phyloP scores from a whole-genome alignment of 2,888 invertebrate species.

The Cryptophagus acutangulus region DNA sequence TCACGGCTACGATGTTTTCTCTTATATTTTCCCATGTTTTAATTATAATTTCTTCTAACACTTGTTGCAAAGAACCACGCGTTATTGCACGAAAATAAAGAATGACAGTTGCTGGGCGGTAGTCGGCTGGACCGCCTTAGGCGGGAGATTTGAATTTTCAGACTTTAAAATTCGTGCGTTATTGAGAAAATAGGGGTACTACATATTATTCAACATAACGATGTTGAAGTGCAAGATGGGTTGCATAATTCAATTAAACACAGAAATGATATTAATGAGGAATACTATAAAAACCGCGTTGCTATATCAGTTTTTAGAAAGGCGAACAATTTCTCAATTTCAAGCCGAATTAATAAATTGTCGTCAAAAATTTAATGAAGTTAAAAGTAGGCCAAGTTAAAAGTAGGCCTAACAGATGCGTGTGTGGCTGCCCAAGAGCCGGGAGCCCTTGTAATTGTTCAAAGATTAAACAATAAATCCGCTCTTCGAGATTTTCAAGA shows the following conservation, averaged over 20 bases:
- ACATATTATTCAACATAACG: not conserved
- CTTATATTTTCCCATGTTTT: not conserved
- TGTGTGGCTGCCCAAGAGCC: too few species aligned
- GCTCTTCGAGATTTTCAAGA: too few species aligned
- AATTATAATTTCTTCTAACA: not conserved
- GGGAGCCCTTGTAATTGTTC: too few species aligned
- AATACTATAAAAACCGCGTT: too few species aligned
- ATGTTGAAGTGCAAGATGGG: not conserved
- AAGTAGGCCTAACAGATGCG: too few species aligned
- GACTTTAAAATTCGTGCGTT: not conserved
- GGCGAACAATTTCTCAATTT: too few species aligned
- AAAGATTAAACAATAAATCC: too few species aligned
- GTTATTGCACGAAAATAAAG: not conserved
- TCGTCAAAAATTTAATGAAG: too few species aligned
- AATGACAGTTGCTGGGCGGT: not conserved
- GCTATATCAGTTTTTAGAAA: too few species aligned
- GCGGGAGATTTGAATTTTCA: not conserved
- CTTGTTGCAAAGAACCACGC: not conserved
- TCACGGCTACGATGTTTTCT: not conserved
- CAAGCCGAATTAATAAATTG: too few species aligned
- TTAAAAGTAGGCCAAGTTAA: too few species aligned
- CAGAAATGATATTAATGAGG: conserved; percentile 1
- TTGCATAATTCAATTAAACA: not conserved
- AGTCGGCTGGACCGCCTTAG: not conserved
- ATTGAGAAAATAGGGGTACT: not conserved